phyloP scores from a whole-genome alignment of 2,888 invertebrate genomes.

The Brachyopa scutellaris region DNA sequence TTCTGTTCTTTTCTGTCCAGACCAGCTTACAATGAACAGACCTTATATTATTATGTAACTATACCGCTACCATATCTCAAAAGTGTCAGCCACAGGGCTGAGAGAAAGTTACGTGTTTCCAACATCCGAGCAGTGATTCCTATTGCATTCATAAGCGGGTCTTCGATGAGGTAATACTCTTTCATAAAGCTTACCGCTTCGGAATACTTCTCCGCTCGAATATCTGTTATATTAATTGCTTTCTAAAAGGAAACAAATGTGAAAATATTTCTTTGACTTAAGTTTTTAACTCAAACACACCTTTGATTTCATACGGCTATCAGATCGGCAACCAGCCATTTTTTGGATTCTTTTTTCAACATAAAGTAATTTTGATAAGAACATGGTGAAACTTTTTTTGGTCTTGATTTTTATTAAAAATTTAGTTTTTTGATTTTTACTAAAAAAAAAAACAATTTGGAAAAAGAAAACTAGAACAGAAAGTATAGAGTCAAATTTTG shows the following conservation, averaged over 20 bases:
- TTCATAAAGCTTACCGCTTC: constrained; percentile 47
- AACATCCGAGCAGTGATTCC: constrained; percentile 26
- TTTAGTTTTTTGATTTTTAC: no score
- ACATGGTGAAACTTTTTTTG: not conserved
- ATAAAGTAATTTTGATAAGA: no score
- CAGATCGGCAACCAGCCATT: not conserved
- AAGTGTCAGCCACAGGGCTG: constrained; percentile 47
- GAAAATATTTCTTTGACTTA: not conserved
- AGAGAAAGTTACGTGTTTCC: constrained; percentile 46
- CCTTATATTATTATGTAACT: no score
- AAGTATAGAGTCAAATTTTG: no score
- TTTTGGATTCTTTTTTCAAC: not conserved
- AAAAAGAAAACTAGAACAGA: no score
- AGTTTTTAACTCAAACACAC: not conserved
- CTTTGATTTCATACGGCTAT: constrained; percentile 6
- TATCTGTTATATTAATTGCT: constrained; percentile 25
- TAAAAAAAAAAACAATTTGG: no score
- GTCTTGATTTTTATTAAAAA: not conserved
- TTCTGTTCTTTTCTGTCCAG: no score
- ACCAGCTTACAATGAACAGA: no score
- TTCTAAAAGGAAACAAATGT: not conserved
- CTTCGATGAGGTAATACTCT: constrained; percentile 37
- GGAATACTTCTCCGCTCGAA: constrained; percentile 1
- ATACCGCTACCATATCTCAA: constrained; percentile 44
- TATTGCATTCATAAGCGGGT: constrained; percentile 50